These are phyloP conservation scores for Cephus nigrinus DNA, from an alignment of 2,888 invertebrate species.

Conservation along the genomic window DNA sequence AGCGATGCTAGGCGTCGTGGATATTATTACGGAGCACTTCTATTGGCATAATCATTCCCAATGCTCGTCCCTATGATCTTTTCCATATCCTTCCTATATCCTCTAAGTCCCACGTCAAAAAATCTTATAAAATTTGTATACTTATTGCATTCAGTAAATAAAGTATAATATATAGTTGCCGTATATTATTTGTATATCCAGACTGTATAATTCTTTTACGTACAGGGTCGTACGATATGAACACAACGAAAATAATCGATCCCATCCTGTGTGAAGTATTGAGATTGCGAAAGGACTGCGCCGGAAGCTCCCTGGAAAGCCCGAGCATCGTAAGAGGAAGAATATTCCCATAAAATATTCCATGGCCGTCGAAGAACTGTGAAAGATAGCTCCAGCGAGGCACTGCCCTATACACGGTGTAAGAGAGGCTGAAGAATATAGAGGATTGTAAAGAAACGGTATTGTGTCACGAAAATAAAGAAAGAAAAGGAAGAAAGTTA, in stretches of 20 bases:
- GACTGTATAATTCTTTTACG: too few species aligned
- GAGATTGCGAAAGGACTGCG: neutral
- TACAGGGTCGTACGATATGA: neutral
- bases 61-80: neutral
- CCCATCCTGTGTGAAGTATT: neutral
- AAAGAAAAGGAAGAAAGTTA: neutral
- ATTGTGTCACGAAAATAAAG: neutral
- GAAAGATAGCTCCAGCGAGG: neutral
- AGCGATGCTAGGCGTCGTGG: slow-evolving; percentile 9
- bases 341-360: neutral
- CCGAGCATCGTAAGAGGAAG: neutral
- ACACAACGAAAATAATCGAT: neutral
- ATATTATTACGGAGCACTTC: slow-evolving; percentile 8
- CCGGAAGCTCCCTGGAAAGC: neutral
- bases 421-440: neutral
- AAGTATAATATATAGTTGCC: too few species aligned
- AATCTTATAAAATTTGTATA: neutral
- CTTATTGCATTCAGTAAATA: too few species aligned
- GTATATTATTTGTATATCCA: too few species aligned
- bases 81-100: neutral
- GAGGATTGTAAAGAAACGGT: neutral
- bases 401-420: neutral
- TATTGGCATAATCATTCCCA: slow-evolving; percentile 6
- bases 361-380: neutral
- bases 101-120: neutral